These are phyloP conservation scores for Drosophila eugracilis DNA, from an alignment of 1,140 invertebrate species.

Conservation along the genomic window DNA sequence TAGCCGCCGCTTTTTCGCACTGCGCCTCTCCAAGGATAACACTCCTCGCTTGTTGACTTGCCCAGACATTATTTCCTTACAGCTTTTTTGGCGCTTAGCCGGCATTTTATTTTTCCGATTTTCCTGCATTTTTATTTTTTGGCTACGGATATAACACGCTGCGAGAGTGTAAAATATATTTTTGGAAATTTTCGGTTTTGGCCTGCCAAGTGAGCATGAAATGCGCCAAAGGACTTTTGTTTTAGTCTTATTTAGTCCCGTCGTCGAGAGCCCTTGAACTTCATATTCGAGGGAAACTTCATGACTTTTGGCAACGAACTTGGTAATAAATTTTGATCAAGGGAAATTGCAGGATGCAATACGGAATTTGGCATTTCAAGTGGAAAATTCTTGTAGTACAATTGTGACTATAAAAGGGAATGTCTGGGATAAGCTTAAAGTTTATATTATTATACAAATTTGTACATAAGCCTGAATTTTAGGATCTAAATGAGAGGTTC, in stretches of 20 bases:
- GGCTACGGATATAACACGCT: constrained; percentile 33
- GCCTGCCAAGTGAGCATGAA: constrained; percentile 64
- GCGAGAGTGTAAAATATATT: constrained; percentile 49
- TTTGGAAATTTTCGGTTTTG: constrained; percentile 27
- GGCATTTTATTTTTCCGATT: constrained; percentile 12
- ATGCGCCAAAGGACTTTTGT: constrained; percentile 58
- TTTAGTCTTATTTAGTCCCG: constrained; percentile 18
- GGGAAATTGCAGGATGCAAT: constrained; percentile 7
- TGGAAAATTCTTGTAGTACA: constrained; percentile 11
- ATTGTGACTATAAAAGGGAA: not conserved
- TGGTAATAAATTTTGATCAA: constrained; percentile 32
- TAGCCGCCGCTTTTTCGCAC: constrained; percentile 16
- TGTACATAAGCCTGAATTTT: no score
- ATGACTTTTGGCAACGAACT: constrained; percentile 58
- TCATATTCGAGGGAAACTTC: constrained; percentile 41
- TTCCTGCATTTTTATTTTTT: constrained; percentile 9
- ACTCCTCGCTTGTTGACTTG: constrained; percentile 38
- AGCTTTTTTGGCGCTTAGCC: constrained; percentile 43
- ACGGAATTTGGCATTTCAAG: constrained; percentile 28
- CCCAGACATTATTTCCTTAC: constrained; percentile 43
- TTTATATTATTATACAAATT: no score
- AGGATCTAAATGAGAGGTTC: no score
- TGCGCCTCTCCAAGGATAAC: constrained; percentile 23
- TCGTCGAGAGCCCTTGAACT: constrained; percentile 48
- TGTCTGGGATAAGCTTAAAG: not conserved